A percentile compares a stretch with the other conserved stretches of the same genome.
These are phyloP conservation scores for Ifrita kowaldi DNA, from an alignment of 2,113 vertebrate species.

Conservation along the genomic window DNA sequence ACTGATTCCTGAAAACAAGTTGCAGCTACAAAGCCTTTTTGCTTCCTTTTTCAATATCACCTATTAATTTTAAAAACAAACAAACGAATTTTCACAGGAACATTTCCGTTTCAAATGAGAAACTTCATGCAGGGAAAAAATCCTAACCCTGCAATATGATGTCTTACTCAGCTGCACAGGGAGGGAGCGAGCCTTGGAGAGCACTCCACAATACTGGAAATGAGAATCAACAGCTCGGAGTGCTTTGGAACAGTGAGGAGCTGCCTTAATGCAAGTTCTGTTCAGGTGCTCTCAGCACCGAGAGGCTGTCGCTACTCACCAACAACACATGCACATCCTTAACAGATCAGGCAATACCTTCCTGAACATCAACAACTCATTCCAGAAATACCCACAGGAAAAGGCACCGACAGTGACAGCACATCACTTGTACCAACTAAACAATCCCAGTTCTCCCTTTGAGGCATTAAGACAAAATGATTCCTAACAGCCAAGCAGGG, in stretches of 20 bases:
- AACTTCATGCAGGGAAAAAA: background rate
- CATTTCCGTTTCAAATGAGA: background rate
- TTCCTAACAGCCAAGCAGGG: background rate
- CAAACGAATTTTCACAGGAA: background rate
- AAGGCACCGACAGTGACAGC: background rate
- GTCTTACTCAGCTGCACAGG: background rate
- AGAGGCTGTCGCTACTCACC: background rate
- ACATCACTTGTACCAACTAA: background rate
- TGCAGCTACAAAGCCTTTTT: background rate
- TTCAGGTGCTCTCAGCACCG: background rate
- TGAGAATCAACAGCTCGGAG: background rate
- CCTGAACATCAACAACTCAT: background rate
- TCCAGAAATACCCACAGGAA: accelerated
- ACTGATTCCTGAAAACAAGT: background rate
- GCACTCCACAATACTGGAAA: background rate
- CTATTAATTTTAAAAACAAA: background rate
- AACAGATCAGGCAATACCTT: background rate
- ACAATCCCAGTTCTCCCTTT: background rate
- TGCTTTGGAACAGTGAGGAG: background rate
- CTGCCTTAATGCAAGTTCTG: background rate
- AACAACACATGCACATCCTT: background rate
- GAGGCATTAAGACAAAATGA: background rate
- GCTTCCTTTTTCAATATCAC: background rate
- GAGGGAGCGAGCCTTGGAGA: background rate
- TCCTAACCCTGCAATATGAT: background rate